These are phyloP conservation scores for Drosophila elegans DNA, from an alignment of 1,140 invertebrate genomes.

Conservation along the genomic window DNA sequence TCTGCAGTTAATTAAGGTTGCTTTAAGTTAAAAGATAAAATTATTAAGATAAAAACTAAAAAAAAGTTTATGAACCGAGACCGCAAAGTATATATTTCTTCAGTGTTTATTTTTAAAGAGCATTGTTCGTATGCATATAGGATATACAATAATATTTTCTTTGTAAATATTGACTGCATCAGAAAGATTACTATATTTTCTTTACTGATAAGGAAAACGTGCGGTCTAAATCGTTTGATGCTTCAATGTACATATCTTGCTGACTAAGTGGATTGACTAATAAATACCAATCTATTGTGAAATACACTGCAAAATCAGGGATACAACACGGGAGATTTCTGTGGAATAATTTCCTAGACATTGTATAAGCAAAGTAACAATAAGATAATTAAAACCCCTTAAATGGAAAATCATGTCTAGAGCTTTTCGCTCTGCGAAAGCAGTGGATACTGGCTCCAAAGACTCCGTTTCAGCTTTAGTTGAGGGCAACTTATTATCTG, in stretches of 20 bases:
- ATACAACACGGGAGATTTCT: not conserved
- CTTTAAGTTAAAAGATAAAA: no score
- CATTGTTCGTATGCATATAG: not conserved
- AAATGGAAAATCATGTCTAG: not conserved
- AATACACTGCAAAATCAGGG: no score
- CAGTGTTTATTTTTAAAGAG: not conserved
- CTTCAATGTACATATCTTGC: constrained; percentile 8
- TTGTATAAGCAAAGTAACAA: no score
- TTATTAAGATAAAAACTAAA: no score
- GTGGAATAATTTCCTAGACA: not conserved
- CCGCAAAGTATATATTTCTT: not conserved
- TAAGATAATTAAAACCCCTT: no score
- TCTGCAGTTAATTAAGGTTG: no score
- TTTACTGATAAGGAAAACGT: constrained; percentile 29
- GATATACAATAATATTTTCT: constrained; percentile 10
- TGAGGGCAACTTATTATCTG: constrained; percentile 22
- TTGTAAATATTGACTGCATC: constrained; percentile 32
- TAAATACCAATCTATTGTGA: constrained; percentile 7
- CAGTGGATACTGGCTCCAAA: not conserved
- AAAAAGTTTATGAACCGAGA: not conserved
- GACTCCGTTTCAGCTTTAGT: not conserved
- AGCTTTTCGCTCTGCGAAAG: not conserved
- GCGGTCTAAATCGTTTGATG: constrained; percentile 9
- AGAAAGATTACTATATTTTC: constrained; percentile 12
- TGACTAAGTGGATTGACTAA: not conserved